A percentile compares a stretch with the other conserved stretches of the same genome.
Evolutionary conservation across 2,797 vertebrate species (phyloP).

Genomic region (Xiphophorus birchmanni): DNA sequence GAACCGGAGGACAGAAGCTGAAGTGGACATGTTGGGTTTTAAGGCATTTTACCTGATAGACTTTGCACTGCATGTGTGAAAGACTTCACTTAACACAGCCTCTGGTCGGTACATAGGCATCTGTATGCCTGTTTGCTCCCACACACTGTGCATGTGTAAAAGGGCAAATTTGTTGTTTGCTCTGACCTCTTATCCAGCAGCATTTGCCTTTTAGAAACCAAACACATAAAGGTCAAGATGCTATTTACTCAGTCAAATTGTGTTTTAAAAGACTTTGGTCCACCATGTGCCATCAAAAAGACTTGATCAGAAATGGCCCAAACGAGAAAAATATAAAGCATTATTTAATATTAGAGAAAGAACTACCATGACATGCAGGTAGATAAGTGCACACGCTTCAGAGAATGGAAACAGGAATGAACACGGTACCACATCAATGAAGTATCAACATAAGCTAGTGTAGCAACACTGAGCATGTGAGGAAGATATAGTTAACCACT

Average conservation of each 20-base stretch:
- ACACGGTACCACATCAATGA: conserved; percentile 52
- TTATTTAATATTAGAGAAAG: conserved; percentile 64
- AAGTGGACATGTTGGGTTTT: conserved; percentile 50
- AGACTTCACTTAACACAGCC: conserved; percentile 68
- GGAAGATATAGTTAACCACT: conserved; percentile 37
- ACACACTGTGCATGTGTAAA: conserved; percentile 27
- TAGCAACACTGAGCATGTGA: conserved; percentile 32
- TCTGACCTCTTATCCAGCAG: conserved; percentile 28
- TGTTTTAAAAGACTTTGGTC: conserved; percentile 6
- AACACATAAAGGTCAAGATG: conserved; percentile 28
- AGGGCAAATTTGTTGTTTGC: conserved; percentile 43
- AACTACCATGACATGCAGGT: conserved; percentile 41
- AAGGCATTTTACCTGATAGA: conserved; percentile 66
- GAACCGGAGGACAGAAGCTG: conserved; percentile 28
- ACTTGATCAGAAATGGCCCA: conserved; percentile 12
- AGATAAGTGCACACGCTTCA: conserved; percentile 50
- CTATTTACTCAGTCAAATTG: conserved; percentile 9
- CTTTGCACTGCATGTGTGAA: conserved; percentile 70
- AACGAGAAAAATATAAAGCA: conserved; percentile 56
- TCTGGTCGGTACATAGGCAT: conserved; percentile 29
- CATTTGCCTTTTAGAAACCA: conserved; percentile 24
- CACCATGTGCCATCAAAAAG: conserved; percentile 22
- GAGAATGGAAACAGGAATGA: conserved; percentile 42
- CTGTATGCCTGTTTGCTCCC: conserved; percentile 25
- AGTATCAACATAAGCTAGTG: conserved; percentile 36